A percentile compares a stretch with the other conserved stretches of the same genome.
Evolutionary conservation across 1,140 invertebrate genomes (phyloP).

Genomic region (Drosophila rhopaloa): DNA sequence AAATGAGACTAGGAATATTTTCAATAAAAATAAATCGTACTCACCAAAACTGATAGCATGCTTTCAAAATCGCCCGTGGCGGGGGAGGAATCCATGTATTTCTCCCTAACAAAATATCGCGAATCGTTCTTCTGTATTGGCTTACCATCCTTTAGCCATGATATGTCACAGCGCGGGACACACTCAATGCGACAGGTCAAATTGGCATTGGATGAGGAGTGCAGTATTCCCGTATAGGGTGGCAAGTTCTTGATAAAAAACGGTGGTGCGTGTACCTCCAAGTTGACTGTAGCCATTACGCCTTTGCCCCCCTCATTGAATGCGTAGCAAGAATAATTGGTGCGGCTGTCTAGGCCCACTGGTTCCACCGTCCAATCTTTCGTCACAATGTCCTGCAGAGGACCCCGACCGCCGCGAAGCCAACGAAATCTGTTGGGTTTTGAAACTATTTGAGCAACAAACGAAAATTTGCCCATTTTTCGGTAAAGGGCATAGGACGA

Average conservation of each 20-base stretch:
- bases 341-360: conserved; percentile 91
- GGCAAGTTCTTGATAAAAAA: conserved; percentile 93
- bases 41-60: conserved; percentile 91
- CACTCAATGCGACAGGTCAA: conserved; percentile 95
- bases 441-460: conserved; percentile 68
- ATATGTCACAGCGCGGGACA: conserved; percentile 92
- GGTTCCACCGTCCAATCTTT: conserved; percentile 91
- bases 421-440: conserved; percentile 88
- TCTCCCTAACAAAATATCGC: conserved; percentile 89
- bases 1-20: too few species aligned
- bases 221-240: conserved; percentile 92
- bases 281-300: conserved; percentile 88
- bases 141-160: conserved; percentile 92
- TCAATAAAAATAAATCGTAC: conserved; percentile 38
- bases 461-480: conserved; percentile 80
- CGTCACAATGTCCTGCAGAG: conserved; percentile 89
- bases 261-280: conserved; percentile 94
- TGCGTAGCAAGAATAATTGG: conserved; percentile 94
- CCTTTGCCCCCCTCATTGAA: conserved; percentile 93
- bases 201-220: conserved; percentile 88
- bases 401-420: conserved; percentile 89
- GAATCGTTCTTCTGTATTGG: conserved; percentile 88
- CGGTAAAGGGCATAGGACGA: conserved; percentile 64
- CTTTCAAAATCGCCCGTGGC: conserved; percentile 94
- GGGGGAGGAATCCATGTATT: conserved; percentile 88